Conservation (phyloP, 1,140 invertebrate species). For the Cyrtorhinus lividipennis region DNA sequence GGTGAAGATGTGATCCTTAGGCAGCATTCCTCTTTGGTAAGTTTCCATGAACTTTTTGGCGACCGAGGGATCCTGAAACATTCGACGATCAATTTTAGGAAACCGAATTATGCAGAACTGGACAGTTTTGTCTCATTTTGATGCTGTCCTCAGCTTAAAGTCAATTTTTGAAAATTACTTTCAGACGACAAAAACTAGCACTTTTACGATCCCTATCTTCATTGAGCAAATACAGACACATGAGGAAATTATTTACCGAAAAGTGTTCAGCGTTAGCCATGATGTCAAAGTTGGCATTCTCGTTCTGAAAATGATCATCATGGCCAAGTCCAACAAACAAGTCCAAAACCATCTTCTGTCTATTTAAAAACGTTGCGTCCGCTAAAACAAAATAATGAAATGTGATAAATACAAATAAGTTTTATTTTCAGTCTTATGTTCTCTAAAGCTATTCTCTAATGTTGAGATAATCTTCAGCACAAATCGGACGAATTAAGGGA, state of each 20-base stretch:
- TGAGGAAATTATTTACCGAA: slow-evolving; percentile 9
- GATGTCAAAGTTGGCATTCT: slow-evolving; percentile 12
- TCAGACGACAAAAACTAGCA: background rate
- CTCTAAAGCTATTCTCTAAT: background rate
- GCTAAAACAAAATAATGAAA: slow-evolving; percentile 9
- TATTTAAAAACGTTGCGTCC: slow-evolving; percentile 12
- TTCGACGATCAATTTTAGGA: background rate
- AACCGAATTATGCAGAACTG: background rate
- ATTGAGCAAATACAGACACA: background rate
- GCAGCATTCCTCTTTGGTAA: slow-evolving; percentile 39
- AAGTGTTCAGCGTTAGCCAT: slow-evolving; percentile 10
- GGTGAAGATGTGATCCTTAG: slow-evolving; percentile 44
- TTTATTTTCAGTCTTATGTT: background rate
- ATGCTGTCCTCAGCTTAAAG: background rate
- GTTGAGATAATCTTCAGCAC: background rate
- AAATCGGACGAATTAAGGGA: too few relatives aligned
- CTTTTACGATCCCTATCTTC: background rate
- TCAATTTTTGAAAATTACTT: background rate
- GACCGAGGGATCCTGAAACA: slow-evolving; percentile 34
- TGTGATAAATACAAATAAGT: background rate
- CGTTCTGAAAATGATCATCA: slow-evolving; percentile 6
- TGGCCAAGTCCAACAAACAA: slow-evolving; percentile 14
- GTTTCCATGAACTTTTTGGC: slow-evolving; percentile 42
- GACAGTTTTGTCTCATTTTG: background rate
- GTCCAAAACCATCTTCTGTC: slow-evolving; percentile 13